phyloP scores from a whole-genome alignment of 2,888 invertebrate genomes.

The Acanthosepion lycidas region DNA sequence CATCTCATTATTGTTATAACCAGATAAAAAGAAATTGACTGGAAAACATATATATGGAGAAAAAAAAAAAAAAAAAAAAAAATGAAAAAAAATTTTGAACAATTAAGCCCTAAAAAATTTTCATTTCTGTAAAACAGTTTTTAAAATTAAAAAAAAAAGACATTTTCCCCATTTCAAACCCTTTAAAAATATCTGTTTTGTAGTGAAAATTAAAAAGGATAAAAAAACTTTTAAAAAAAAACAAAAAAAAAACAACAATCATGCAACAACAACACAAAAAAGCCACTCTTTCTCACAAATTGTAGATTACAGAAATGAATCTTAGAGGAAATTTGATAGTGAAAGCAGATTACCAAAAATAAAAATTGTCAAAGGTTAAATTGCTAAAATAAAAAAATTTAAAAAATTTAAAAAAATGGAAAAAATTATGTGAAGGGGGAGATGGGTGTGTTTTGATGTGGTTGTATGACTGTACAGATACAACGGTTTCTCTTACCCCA shows the following conservation, averaged over 20 bases:
- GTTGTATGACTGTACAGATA: not conserved
- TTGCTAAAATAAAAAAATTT: not conserved
- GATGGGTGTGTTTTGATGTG: conserved; percentile 15
- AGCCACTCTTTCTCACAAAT: conserved; percentile 33
- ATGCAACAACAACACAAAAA: not conserved
- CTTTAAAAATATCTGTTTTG: not conserved
- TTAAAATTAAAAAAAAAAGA: not conserved
- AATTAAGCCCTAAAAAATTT: not conserved
- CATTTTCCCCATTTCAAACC: not conserved
- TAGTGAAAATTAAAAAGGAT: not conserved
- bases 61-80: not conserved
- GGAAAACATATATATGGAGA: not conserved
- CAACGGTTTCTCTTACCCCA: not conserved
- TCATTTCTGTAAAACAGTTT: not conserved
- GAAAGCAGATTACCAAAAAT: not conserved
- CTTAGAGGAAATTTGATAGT: not conserved
- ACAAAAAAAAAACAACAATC: not conserved
- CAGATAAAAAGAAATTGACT: not conserved
- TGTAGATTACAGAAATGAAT: not conserved
- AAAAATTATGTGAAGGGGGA: not conserved
- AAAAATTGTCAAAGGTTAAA: not conserved
- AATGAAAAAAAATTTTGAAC: conserved; percentile 17
- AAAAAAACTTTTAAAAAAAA: not conserved
- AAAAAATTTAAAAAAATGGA: too few relatives aligned
- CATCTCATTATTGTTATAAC: conserved; percentile 45